phyloP scores from a whole-genome alignment of 2,888 invertebrate species.

The Tigriopus californicus region DNA sequence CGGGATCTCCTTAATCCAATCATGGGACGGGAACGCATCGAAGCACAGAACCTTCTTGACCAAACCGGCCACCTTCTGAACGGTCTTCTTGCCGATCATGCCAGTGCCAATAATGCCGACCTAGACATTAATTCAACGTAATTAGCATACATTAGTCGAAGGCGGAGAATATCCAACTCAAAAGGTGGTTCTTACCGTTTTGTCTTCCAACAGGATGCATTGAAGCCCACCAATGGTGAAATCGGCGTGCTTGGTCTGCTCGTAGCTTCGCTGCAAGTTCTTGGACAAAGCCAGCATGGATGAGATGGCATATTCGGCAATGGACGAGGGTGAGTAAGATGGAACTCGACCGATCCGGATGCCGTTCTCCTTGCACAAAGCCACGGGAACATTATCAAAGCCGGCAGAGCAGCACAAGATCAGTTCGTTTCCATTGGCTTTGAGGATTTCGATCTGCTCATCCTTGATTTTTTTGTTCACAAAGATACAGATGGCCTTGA shows the following conservation, averaged over 20 bases:
- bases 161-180: not conserved
- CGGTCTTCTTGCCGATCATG: conserved; percentile 9
- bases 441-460: conserved; percentile 7
- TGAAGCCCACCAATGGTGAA: conserved; percentile 11
- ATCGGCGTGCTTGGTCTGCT: conserved; percentile 11
- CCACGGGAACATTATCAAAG: conserved; percentile 10
- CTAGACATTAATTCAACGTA: not conserved
- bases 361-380: conserved; percentile 2
- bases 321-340: conserved; percentile 1
- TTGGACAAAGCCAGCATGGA: conserved; percentile 11
- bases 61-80: conserved; percentile 4
- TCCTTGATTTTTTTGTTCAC: conserved; percentile 10
- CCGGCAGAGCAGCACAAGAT: conserved; percentile 11
- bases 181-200: not conserved
- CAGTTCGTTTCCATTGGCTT: conserved; percentile 10
- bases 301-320: conserved; percentile 12
- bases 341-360: not conserved
- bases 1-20: conserved; percentile 12
- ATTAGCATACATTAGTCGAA: too few relatives aligned
- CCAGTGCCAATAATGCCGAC: conserved; percentile 15
- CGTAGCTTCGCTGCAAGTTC: conserved; percentile 11
- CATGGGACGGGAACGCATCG: conserved; percentile 13
- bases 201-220: conserved; percentile 12
- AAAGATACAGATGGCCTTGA: conserved; percentile 4
- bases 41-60: conserved; percentile 8